Percentiles rank a stretch among this genome's conserved stretches.
Evolutionary conservation across 1,140 invertebrate species (phyloP).

Genomic region (Agrilus planipennis): DNA sequence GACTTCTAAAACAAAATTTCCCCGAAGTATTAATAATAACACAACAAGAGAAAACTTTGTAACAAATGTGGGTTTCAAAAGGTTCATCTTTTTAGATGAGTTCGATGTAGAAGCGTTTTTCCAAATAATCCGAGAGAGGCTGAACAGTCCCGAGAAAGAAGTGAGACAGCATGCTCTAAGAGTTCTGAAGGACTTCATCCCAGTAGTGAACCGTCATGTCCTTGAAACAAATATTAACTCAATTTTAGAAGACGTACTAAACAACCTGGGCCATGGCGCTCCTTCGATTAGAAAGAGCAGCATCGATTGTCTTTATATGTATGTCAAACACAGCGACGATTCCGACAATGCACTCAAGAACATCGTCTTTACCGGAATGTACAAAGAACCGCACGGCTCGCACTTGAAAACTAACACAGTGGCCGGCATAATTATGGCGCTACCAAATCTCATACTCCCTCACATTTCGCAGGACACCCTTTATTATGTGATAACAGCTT

Average conservation of each 20-base stretch:
- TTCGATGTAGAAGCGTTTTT: slow-evolving; percentile 52
- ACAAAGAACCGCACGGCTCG: slow-evolving; percentile 41
- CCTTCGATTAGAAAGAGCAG: slow-evolving; percentile 60
- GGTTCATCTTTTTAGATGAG: slow-evolving; percentile 44
- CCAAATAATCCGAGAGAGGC: slow-evolving; percentile 50
- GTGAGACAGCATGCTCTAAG: slow-evolving; percentile 64
- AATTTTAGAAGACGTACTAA: slow-evolving; percentile 52
- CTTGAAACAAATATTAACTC: slow-evolving; percentile 47
- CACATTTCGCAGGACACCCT: slow-evolving; percentile 13
- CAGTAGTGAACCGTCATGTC: slow-evolving; percentile 45
- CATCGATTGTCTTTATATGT: slow-evolving; percentile 12
- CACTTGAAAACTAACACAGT: slow-evolving; percentile 48
- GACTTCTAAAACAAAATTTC: too few species aligned
- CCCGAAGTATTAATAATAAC: too few species aligned
- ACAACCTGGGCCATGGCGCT: slow-evolving; percentile 60
- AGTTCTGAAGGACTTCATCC: slow-evolving; percentile 60
- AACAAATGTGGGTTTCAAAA: too few species aligned
- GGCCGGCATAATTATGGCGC: slow-evolving; percentile 52
- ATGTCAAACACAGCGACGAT: slow-evolving; percentile 28
- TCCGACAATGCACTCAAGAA: slow-evolving; percentile 45
- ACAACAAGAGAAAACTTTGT: too few species aligned
- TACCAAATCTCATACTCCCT: slow-evolving; percentile 44
- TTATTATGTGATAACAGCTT: slow-evolving; percentile 38
- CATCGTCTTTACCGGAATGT: slow-evolving; percentile 51
- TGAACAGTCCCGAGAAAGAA: slow-evolving; percentile 69